Evolutionary conservation across 2,888 invertebrate species (phyloP).

Genomic region (Tiphia femorata): DNA sequence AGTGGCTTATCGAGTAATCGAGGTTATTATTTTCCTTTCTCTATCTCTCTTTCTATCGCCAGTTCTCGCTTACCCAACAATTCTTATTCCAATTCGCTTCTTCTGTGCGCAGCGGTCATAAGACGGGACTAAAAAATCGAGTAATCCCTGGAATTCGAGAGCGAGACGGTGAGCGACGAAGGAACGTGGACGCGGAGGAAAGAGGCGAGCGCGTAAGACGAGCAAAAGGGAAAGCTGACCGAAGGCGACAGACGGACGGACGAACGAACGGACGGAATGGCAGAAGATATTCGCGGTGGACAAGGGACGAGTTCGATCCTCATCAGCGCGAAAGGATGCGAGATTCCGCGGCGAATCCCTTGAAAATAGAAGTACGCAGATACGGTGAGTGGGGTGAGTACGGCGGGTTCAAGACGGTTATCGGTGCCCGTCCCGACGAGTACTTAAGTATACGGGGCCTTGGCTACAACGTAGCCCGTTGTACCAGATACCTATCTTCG

Average conservation of each 20-base stretch:
- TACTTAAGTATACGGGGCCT: slow-evolving; percentile 22
- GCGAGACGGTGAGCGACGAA: too few species aligned
- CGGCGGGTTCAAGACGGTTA: slow-evolving; percentile 36
- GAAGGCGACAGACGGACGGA: not conserved
- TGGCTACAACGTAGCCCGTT: slow-evolving; percentile 26
- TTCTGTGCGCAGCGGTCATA: too few species aligned
- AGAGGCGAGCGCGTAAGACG: not conserved
- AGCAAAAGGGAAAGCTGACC: not conserved
- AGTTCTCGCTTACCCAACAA: too few species aligned
- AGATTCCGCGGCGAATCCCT: slow-evolving; percentile 15
- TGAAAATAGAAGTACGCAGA: slow-evolving; percentile 32
- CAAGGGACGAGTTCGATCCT: slow-evolving; percentile 5
- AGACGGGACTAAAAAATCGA: too few species aligned
- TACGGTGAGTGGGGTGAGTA: slow-evolving; percentile 19
- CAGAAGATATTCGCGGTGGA: slow-evolving; percentile 5
- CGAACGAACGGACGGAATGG: slow-evolving; percentile 2
- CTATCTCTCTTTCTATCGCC: too few species aligned
- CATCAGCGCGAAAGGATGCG: slow-evolving; percentile 17
- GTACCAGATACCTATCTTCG: slow-evolving; percentile 47
- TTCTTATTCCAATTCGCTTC: too few species aligned
- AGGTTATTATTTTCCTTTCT: too few species aligned
- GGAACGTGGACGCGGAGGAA: not conserved
- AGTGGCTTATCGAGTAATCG: too few species aligned
- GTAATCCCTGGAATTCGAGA: too few species aligned
- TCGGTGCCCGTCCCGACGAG: slow-evolving; percentile 26